Evolutionary conservation across 2,797 vertebrate genomes (phyloP).

Genomic region (Oreochromis mossambicus): DNA sequence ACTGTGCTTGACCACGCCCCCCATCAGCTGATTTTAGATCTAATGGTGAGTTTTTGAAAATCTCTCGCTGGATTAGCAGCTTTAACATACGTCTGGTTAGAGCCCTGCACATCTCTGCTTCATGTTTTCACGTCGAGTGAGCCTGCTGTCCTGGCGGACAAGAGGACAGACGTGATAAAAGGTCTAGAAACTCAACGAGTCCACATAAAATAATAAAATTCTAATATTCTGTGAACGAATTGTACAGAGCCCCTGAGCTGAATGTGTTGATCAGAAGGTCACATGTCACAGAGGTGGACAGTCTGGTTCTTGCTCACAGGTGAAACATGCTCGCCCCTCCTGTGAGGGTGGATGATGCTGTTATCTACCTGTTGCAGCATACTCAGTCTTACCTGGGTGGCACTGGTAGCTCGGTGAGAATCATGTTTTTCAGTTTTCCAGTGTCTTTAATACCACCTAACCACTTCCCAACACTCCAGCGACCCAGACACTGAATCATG

Average conservation of each 20-base stretch:
- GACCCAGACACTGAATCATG: background rate
- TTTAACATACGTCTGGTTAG: background rate
- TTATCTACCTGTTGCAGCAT: rapidly evolving
- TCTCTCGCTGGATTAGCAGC: background rate
- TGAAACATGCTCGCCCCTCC: no score
- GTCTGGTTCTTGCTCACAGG: background rate
- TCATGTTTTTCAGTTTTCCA: background rate
- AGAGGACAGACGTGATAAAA: background rate
- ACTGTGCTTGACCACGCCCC: background rate
- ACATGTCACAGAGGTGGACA: background rate
- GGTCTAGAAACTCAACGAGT: background rate
- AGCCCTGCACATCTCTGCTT: background rate
- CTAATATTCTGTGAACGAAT: no score
- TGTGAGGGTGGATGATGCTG: background rate
- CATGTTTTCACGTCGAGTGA: background rate
- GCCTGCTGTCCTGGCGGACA: background rate
- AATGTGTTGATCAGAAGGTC: no score
- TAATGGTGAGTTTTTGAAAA: background rate
- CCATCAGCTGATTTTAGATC: background rate
- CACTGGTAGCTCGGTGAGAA: background rate
- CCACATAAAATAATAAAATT: no score
- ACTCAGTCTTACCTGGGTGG: background rate
- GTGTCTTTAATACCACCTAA: background rate
- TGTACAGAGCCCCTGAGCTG: no score
- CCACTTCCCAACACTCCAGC: background rate